Conservation (phyloP, 2,888 invertebrate species). For the Periphyllus acericola region DNA sequence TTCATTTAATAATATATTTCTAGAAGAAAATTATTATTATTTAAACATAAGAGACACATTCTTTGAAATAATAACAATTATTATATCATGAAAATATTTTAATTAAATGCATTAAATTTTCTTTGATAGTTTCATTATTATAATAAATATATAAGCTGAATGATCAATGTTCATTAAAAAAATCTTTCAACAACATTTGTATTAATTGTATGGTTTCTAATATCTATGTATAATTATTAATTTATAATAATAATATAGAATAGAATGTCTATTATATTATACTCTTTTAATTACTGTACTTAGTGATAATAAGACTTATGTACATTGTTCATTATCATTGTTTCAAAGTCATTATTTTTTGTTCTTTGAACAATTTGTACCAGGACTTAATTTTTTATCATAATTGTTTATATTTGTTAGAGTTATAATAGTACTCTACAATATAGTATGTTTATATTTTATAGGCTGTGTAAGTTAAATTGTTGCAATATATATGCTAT, state of each 20-base stretch:
- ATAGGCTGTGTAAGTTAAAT: conserved; percentile 20
- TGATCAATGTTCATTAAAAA: background rate
- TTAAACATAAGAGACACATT: conserved; percentile 31
- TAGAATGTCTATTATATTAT: conserved; percentile 26
- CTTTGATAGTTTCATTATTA: conserved; percentile 6
- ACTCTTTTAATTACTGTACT: conserved; percentile 36
- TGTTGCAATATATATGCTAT: background rate
- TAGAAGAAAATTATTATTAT: conserved; percentile 36
- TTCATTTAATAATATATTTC: conserved; percentile 29
- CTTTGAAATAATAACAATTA: conserved; percentile 40
- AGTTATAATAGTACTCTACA: background rate
- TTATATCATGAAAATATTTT: conserved; percentile 44
- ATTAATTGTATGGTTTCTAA: conserved; percentile 31
- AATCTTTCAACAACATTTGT: conserved; percentile 1
- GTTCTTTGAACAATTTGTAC: conserved; percentile 11
- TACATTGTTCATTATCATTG: conserved; percentile 8
- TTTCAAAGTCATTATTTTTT: conserved; percentile 7
- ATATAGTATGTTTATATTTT: conserved; percentile 27
- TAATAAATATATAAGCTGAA: background rate
- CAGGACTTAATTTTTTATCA: conserved; percentile 14
- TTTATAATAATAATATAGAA: conserved; percentile 32
- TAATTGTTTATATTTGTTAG: background rate
- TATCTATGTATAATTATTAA: too few species aligned
- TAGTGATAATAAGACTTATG: conserved; percentile 18
- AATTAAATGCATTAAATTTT: conserved; percentile 20